Evolutionary conservation across 2,797 vertebrate species (phyloP).

Genomic region (Clarias laeviceps): DNA sequence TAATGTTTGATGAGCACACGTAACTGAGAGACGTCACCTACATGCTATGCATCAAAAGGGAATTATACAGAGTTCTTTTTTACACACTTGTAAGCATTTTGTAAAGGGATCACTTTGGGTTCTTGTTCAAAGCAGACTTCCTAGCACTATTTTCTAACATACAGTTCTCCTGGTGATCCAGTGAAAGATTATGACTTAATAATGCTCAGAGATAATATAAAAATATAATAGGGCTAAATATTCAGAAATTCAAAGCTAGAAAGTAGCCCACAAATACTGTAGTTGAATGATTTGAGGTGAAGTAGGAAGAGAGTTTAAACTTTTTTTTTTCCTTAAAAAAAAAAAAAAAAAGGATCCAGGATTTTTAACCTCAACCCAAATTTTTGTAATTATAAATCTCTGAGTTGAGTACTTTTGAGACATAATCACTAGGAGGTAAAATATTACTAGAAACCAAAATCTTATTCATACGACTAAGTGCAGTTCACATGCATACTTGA

Average conservation of each 20-base stretch:
- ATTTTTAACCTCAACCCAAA: neutral
- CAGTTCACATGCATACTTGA: neutral
- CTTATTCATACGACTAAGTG: neutral
- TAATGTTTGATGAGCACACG: constrained; percentile 26
- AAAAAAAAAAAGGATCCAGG: too few species aligned
- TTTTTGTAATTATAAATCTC: neutral
- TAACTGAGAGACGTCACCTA: neutral
- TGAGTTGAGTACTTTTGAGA: neutral
- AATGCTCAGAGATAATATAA: neutral
- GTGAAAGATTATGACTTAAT: neutral
- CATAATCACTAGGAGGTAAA: neutral
- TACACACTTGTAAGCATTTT: neutral
- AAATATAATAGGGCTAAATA: neutral
- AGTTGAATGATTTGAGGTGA: neutral
- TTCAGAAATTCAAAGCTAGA: neutral
- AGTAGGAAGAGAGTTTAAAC: neutral
- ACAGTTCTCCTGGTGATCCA: neutral
- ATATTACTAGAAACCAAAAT: neutral
- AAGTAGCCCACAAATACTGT: neutral
- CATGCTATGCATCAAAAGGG: neutral
- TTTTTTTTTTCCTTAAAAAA: neutral
- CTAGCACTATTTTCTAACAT: neutral
- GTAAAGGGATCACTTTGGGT: neutral
- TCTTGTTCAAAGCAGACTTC: neutral
- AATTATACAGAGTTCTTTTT: neutral